Percentiles rank a stretch among this genome's conserved stretches.
Conservation (phyloP, 2,888 invertebrate genomes). For the Merodon equestris region DNA sequence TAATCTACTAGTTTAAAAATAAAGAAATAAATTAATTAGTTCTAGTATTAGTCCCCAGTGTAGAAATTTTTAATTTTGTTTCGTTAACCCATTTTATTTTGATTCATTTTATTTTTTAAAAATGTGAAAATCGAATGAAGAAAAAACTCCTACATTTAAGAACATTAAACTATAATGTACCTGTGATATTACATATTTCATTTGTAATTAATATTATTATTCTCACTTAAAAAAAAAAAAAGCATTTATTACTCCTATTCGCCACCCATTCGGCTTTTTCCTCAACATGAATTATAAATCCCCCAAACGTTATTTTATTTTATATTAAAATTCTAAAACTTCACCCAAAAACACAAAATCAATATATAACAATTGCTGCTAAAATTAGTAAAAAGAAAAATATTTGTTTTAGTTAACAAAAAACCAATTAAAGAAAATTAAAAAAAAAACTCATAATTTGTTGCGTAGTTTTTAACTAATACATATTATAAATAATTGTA, state of each 20-base stretch:
- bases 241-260: conserved; percentile 42
- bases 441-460: conserved; percentile 46
- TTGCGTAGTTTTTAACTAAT: conserved; percentile 65
- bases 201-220: conserved; percentile 65
- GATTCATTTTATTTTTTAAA: conserved; percentile 18
- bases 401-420: conserved; percentile 55
- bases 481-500: conserved; percentile 27
- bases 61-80: conserved; percentile 38
- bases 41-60: conserved; percentile 70
- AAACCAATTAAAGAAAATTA: conserved; percentile 22
- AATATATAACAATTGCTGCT: too few relatives aligned
- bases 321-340: neutral
- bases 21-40: conserved; percentile 39
- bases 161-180: conserved; percentile 76
- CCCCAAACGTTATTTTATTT: neutral
- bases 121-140: neutral
- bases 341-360: too few relatives aligned
- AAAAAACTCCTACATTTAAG: conserved; percentile 68
- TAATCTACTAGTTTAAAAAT: conserved; percentile 44
- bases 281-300: neutral
- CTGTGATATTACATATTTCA: conserved; percentile 77
- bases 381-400: conserved; percentile 20
- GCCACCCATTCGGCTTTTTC: neutral
- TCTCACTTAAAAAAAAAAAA: conserved; percentile 45
- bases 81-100: conserved; percentile 40